Evolutionary conservation across 2,113 vertebrate species (phyloP), one percentile per base, ranked within the genome.

Genomic region (Trochalopteron elliotii): DNA sequence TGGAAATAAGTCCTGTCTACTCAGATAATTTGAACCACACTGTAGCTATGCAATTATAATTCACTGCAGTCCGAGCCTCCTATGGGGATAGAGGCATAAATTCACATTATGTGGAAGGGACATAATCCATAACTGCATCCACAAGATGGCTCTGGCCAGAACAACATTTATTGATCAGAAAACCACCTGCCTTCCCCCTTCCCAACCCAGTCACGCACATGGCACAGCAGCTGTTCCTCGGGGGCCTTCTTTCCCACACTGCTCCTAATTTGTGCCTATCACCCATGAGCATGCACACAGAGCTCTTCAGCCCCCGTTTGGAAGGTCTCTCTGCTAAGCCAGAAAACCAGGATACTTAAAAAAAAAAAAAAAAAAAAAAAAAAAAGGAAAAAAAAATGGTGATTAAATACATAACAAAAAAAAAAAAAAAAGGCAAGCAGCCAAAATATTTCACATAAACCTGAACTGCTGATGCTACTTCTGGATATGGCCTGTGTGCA

Each of bases 1-100:
- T 94, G 72, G 93, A 92, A 96, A 92, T 95, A 83, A 88, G 83
- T 71, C 93, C 83, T 92, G 82, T 64, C 83, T 92, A 40, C 83
- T 68, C 60, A 18, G 64, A 95, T 95, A 96, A 97, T 93, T 84
- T 84, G 92, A 96, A 95, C 86, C 95, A 95, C 88, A 90, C 86
- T 95, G 83, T 81, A 96, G 70, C 88, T 76, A 57, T 82, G 72
- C 42, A 64, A 95, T 68, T 11, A 71, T 88, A 94, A 95, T 84
- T 94, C 83, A 82, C 61, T 82, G 53, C 90, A 90, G 61, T 68
- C 52, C 31, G 4, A 88, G 37, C 56, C 47, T 86, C 85, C 92
- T 68, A 3, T 75, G 83, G 86, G 96, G 75, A 86, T 12, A 75
- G 76, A 56, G 42, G 52, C 87, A 97, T 95, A 97, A 94, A 96